phyloP scores from a whole-genome alignment of 2,888 invertebrate genomes.

The Steinernema scapterisci region DNA sequence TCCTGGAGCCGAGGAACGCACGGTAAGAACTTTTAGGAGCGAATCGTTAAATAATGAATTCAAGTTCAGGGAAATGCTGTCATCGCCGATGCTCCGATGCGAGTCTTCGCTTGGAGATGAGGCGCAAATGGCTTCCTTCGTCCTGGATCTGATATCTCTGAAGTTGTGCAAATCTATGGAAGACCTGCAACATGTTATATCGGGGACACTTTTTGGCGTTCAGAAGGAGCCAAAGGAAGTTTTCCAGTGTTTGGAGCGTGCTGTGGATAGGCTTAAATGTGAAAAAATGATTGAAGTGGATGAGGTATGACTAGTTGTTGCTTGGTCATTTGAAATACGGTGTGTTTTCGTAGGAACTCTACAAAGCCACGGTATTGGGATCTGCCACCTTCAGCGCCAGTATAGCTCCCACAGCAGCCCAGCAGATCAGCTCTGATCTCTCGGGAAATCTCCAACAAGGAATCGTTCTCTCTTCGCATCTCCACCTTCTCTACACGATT shows the following conservation, averaged over 20 bases:
- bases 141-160: slow-evolving; percentile 53
- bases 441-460: slow-evolving; percentile 71
- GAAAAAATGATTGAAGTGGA: slow-evolving; percentile 39
- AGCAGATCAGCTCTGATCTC: slow-evolving; percentile 79
- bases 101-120: slow-evolving; percentile 30
- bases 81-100: slow-evolving; percentile 39
- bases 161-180: slow-evolving; percentile 47
- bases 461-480: slow-evolving; percentile 79
- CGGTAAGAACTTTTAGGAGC: slow-evolving; percentile 50
- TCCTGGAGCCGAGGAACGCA: slow-evolving; percentile 71
- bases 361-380: slow-evolving; percentile 72
- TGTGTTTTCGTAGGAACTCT: slow-evolving; percentile 30
- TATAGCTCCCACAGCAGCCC: slow-evolving; percentile 78
- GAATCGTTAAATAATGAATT: background rate
- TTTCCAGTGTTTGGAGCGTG: slow-evolving; percentile 10
- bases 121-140: slow-evolving; percentile 48
- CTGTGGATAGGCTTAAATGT: slow-evolving; percentile 33
- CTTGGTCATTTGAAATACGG: background rate
- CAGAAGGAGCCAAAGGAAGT: slow-evolving; percentile 43
- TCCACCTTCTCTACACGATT: slow-evolving; percentile 86
- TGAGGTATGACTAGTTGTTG: background rate
- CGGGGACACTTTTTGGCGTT: slow-evolving; percentile 44
- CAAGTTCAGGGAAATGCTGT: slow-evolving; percentile 36
- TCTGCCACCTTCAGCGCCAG: slow-evolving; percentile 85
- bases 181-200: slow-evolving; percentile 44